Base-by-base conservation (phyloP, 2,797 vertebrate genomes). In the Rostrhamus sociabilis region DNA sequence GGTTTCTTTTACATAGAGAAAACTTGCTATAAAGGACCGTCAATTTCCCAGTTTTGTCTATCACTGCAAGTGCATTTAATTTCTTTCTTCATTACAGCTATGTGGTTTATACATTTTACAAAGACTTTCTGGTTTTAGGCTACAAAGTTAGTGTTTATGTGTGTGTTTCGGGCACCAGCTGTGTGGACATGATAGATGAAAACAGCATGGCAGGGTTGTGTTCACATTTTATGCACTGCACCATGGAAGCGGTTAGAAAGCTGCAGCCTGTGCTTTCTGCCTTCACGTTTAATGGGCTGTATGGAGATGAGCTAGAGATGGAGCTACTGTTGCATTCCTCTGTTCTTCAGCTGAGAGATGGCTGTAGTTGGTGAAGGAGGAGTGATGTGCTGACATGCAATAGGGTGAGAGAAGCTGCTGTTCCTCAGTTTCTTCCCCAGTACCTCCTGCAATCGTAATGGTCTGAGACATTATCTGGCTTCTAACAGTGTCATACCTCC, bases 391-490 rank as follows among this genome's bases (percentile, higher is more conserved):
- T 85, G 67, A 27, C 1, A 0, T 56, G 42, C 38, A 52, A 6
- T 1, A 40, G 45, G 50, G 22, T n/a, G 40, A 63, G 74, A 89
- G 58, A 68, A 85, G 23, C 36, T 62, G 50, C 81, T 52, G 25
- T 45, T 89, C 36, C 23, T 78, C 18, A 16, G 8, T n/a, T 4
- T 80, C 59, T 43, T 90, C 32, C 34, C 21, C 12, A 23, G 6
- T 31, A 38, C 17, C 36, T 75, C 27, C 29, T 48, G 45, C 38
- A 53, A 2, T 0, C 3, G 1, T 13, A 50, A 27, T 5, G 4
- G 8, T 31, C 55, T 40, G n/a, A 55, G 80, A 25, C 53, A 4
- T 86, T 52, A 5, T 9, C 17, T 77, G 50, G 27, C 36, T 60
- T 71, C 43, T 42, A 32, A 55, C 8, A 23, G 14, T 26, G 27